A percentile compares a stretch with the other conserved stretches of the same genome.
Conservation (phyloP, 2,888 invertebrate species). For the Artemia sinica region DNA sequence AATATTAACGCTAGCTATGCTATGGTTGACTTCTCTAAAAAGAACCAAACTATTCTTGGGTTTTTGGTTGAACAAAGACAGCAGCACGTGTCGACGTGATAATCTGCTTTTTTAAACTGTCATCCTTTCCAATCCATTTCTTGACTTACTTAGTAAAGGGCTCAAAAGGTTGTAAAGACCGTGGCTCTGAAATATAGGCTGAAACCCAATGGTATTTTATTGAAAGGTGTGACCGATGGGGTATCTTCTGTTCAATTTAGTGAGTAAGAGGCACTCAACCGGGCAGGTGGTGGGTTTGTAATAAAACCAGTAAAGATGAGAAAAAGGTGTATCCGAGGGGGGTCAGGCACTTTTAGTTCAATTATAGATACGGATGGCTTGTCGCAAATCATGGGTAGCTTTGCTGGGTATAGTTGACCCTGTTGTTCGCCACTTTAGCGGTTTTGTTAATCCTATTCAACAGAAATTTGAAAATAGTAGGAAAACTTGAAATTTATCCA, state of each 20-base stretch:
- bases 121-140: too few species aligned
- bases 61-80: too few species aligned
- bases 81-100: too few species aligned
- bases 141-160: too few species aligned
- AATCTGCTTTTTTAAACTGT: too few species aligned
- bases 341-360: constrained; percentile 12
- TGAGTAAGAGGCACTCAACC: constrained; percentile 3
- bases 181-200: background rate
- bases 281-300: constrained; percentile 6
- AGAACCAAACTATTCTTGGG: too few species aligned
- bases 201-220: constrained; percentile 6
- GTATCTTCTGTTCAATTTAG: constrained; percentile 13
- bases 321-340: constrained; percentile 5
- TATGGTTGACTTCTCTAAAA: too few species aligned
- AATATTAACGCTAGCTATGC: too few species aligned
- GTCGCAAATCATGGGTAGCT: constrained; percentile 5
- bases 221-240: constrained; percentile 14
- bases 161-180: too few species aligned
- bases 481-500: constrained; percentile 8
- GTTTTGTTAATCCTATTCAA: constrained; percentile 11
- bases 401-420: background rate
- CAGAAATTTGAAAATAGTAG: background rate
- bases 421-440: constrained; percentile 13
- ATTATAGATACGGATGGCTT: constrained; percentile 6
- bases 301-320: constrained; percentile 2